Evolutionary conservation across 1,140 invertebrate species (phyloP).

Genomic region (Ditylenchus dipsaci): DNA sequence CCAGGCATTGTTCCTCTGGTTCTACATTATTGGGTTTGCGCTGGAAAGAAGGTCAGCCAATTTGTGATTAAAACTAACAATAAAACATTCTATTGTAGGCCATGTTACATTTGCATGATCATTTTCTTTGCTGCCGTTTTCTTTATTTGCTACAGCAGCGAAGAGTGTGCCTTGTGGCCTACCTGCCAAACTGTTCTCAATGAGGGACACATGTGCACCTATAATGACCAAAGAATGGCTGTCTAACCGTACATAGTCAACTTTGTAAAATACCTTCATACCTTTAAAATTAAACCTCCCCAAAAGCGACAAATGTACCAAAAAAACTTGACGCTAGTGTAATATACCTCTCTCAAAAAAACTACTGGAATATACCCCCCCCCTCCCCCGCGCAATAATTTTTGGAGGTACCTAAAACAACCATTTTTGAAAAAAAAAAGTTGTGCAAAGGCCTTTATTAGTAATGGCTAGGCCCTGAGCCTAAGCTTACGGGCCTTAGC

Average conservation of each 20-base stretch:
- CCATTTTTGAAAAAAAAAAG: no score
- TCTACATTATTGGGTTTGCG: constrained; percentile 69
- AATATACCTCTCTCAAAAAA: no score
- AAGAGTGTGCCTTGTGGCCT: constrained; percentile 83
- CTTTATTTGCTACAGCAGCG: constrained; percentile 88
- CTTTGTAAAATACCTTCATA: no score
- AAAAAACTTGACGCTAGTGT: no score
- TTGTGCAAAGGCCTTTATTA: no score
- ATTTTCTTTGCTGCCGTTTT: constrained; percentile 86
- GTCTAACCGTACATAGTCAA: neutral
- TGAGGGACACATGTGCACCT: constrained; percentile 34
- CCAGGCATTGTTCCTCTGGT: constrained; percentile 44
- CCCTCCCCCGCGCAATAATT: no score
- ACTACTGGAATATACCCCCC: no score
- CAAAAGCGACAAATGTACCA: no score
- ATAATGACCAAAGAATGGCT: constrained; percentile 19
- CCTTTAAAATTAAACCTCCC: no score
- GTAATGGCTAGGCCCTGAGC: no score
- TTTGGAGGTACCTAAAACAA: no score
- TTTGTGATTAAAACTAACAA: neutral
- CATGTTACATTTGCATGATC: constrained; percentile 87
- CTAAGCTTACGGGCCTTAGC: no score
- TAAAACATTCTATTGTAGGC: constrained; percentile 56
- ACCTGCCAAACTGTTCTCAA: constrained; percentile 38
- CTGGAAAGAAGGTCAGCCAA: constrained; percentile 69